Conservation (phyloP, 35 echinoderm and acorn worm genomes). For the Ptychodera flava region DNA sequence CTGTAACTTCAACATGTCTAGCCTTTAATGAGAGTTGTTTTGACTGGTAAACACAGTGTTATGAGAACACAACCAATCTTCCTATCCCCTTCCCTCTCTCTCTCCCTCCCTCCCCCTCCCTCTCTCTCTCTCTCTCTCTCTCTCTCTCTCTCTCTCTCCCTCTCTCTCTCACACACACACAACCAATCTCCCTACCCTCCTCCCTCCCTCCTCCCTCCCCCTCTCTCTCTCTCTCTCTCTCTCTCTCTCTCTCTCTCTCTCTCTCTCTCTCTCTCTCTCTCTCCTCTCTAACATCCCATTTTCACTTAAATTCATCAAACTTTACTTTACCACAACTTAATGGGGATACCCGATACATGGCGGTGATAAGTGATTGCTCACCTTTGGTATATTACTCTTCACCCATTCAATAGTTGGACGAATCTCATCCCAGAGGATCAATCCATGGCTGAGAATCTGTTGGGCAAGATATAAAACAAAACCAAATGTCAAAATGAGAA, state of each 20-base stretch:
- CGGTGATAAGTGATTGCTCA: no score
- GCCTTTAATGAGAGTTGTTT: no score
- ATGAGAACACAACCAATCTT: background rate
- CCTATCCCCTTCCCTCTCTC: background rate
- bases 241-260: background rate
- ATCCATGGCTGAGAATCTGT: constrained; percentile 78
- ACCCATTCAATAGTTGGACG: constrained; percentile 82
- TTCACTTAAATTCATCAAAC: constrained; percentile 38
- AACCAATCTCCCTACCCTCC: background rate
- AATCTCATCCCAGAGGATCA: constrained; percentile 90
- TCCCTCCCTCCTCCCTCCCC: background rate
- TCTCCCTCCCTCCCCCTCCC: background rate
- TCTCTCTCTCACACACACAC: background rate
- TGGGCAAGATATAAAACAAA: no score
- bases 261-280: background rate
- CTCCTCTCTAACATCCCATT: no score
- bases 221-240: background rate
- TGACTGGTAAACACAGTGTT: no score
- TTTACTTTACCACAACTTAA: constrained; percentile 87
- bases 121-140: background rate
- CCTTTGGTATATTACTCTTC: constrained; percentile 78
- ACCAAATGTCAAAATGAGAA: no score
- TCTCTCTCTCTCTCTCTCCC: background rate
- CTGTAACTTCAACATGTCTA: no score
- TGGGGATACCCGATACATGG: background rate